Evolutionary conservation across 2,888 invertebrate genomes (phyloP).

Genomic region (Phorcus lineatus): DNA sequence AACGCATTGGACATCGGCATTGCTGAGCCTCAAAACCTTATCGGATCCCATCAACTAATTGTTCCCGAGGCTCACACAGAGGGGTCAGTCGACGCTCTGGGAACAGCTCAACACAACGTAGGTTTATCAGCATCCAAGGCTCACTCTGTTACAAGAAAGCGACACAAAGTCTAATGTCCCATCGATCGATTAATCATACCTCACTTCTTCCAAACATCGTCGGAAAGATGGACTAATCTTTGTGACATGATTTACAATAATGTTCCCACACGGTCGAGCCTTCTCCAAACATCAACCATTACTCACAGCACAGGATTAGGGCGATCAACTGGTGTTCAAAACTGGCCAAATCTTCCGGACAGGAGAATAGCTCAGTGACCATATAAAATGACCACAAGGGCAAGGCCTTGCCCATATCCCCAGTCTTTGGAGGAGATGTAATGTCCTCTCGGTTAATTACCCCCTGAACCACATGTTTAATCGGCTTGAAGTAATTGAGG

Average conservation of each 20-base stretch:
- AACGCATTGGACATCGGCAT: too few relatives aligned
- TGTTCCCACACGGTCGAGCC: neutral
- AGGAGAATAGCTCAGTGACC: neutral
- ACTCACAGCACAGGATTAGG: neutral
- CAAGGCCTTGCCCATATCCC: neutral
- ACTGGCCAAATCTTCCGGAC: neutral
- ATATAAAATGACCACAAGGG: neutral
- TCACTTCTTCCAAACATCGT: slow-evolving; percentile 4
- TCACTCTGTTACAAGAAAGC: neutral
- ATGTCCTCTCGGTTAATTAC: slow-evolving; percentile 13
- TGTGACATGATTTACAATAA: slow-evolving; percentile 17
- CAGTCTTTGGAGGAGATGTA: neutral
- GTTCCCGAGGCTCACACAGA: neutral
- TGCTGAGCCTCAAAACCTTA: too few relatives aligned
- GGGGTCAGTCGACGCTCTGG: neutral
- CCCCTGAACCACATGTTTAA: slow-evolving; percentile 9
- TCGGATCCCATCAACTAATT: neutral
- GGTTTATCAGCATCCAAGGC: neutral
- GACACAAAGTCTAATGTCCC: neutral
- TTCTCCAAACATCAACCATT: neutral
- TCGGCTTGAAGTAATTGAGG: slow-evolving; percentile 21
- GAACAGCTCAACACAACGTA: neutral
- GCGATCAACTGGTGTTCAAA: neutral
- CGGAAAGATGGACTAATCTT: slow-evolving; percentile 18
- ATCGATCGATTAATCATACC: slow-evolving; percentile 2